Evolutionary conservation across 2,797 vertebrate genomes (phyloP).

Genomic region (Argyrosomus regius): DNA sequence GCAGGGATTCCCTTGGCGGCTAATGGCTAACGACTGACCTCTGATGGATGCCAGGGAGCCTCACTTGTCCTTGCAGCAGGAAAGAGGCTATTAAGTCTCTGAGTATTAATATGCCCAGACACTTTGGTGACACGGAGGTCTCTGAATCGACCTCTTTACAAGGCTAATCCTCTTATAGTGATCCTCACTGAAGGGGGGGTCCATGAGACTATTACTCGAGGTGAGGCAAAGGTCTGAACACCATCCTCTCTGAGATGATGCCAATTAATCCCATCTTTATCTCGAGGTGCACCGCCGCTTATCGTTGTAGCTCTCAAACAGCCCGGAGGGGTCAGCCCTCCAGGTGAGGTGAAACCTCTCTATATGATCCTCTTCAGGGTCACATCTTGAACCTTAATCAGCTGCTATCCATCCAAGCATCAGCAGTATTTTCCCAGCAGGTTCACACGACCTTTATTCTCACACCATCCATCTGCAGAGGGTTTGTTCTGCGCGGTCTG

Average conservation of each 20-base stretch:
- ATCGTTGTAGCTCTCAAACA: conserved; percentile 12
- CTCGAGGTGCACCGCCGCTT: conserved; percentile 10
- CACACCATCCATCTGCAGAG: background rate
- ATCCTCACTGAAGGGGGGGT: conserved; percentile 77
- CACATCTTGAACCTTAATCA: conserved; percentile 8
- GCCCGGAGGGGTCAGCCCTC: conserved; percentile 1
- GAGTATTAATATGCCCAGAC: conserved; percentile 45
- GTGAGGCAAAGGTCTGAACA: conserved; percentile 87
- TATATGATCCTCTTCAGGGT: background rate
- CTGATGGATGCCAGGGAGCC: conserved; percentile 28
- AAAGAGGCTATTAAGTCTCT: conserved; percentile 41
- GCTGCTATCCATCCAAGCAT: conserved; percentile 5
- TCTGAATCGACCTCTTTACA: conserved; percentile 40
- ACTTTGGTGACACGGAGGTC: conserved; percentile 46
- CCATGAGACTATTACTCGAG: conserved; percentile 84
- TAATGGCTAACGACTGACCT: conserved; percentile 12
- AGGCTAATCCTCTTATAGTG: conserved; percentile 67
- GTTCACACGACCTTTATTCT: conserved; percentile 22
- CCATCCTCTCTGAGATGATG: conserved; percentile 80
- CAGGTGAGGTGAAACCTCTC: background rate
- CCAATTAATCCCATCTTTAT: conserved; percentile 64
- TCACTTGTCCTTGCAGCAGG: conserved; percentile 34
- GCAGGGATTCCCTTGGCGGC: conserved; percentile 10
- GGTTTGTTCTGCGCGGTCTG: background rate
- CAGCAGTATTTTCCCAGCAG: background rate